phyloP scores from a whole-genome alignment of 2,113 vertebrate genomes.

The Macheiramphus alcinus region DNA sequence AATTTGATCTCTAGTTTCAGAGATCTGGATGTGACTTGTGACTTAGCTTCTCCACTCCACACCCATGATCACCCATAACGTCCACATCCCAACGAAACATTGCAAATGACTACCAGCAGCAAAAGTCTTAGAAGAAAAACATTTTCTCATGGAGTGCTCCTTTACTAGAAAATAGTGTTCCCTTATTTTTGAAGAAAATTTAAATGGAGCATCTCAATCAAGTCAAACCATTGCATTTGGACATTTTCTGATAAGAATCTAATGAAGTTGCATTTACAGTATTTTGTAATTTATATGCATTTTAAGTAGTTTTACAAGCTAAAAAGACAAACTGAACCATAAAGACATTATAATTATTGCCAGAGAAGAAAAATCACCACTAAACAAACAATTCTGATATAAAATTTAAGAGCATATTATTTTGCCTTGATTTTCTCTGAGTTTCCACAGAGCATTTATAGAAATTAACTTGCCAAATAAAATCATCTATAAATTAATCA shows the following conservation, averaged over 20 bases:
- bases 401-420: background rate
- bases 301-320: background rate
- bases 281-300: background rate
- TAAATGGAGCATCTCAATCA: background rate
- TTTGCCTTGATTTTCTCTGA: background rate
- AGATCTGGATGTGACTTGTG: background rate
- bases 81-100: background rate
- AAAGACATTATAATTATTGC: background rate
- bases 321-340: background rate
- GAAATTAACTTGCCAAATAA: background rate
- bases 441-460: background rate
- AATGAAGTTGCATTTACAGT: background rate
- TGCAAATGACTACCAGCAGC: background rate
- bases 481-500: background rate
- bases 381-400: background rate
- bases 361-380: background rate
- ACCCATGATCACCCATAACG: fast-evolving
- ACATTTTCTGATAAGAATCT: background rate
- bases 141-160: background rate
- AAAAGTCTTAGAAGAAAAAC: background rate
- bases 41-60: background rate
- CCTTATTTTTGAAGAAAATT: background rate
- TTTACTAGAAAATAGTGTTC: background rate
- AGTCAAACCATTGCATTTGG: background rate
- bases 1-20: background rate